A percentile compares a stretch with the other conserved stretches of the same genome.
phyloP scores from a whole-genome alignment of 1,140 invertebrate species.

The Musca vetustissima region DNA sequence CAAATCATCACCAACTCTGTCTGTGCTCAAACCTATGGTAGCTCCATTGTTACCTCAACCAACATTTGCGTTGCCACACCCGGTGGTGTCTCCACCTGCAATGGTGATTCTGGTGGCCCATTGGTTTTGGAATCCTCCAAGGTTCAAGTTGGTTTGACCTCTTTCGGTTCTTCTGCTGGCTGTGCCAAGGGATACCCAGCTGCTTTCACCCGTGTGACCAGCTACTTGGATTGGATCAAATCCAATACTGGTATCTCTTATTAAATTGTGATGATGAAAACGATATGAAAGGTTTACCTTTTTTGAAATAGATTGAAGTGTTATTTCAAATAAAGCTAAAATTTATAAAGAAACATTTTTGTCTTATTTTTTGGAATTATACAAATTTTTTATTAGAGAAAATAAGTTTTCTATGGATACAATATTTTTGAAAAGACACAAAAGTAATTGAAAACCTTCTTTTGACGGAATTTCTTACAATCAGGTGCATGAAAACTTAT shows the following conservation, averaged over 20 bases:
- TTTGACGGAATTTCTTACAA: too few relatives aligned
- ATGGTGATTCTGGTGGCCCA: conserved; percentile 59
- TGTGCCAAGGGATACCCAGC: conserved; percentile 60
- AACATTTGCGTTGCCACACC: conserved; percentile 44
- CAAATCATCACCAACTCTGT: conserved; percentile 31
- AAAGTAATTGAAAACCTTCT: too few relatives aligned
- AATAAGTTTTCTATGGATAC: too few relatives aligned
- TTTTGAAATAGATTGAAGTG: too few relatives aligned
- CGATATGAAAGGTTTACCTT: too few relatives aligned
- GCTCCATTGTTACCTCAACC: conserved; percentile 35
- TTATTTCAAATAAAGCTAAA: too few relatives aligned
- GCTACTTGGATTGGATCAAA: conserved; percentile 60
- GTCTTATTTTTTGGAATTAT: too few relatives aligned
- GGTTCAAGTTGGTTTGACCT: conserved; percentile 58
- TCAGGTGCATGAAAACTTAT: too few relatives aligned
- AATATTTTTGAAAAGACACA: too few relatives aligned
- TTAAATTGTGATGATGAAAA: conserved; percentile 5
- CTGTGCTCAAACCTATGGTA: conserved; percentile 34
- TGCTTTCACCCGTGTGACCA: conserved; percentile 60
- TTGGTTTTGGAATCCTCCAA: conserved; percentile 42
- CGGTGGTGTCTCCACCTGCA: conserved; percentile 44
- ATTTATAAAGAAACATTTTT: too few relatives aligned
- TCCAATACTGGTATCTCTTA: conserved; percentile 39
- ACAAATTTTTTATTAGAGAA: too few relatives aligned
- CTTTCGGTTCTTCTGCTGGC: conserved; percentile 58